Evolutionary conservation across 2,113 vertebrate genomes (phyloP).

Genomic region (Edolisoma coerulescens): DNA sequence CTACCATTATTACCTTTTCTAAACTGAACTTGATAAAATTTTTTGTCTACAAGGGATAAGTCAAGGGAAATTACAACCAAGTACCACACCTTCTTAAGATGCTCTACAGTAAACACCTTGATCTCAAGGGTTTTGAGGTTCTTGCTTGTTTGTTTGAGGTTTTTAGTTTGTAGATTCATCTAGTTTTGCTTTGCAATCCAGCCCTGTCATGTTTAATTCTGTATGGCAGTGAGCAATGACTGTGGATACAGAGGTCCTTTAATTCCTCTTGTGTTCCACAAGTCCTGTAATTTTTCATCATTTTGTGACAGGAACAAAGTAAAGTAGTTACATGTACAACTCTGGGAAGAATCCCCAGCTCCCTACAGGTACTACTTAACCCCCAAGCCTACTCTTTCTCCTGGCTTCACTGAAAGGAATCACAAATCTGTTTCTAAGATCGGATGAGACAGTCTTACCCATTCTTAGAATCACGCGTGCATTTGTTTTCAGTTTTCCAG

Average conservation of each 20-base stretch:
- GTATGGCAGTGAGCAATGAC: background rate
- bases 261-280: background rate
- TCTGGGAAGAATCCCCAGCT: background rate
- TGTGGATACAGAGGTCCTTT: background rate
- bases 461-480: background rate
- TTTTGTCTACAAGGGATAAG: background rate
- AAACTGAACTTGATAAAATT: background rate
- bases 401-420: background rate
- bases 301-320: background rate
- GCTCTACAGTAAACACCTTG: background rate
- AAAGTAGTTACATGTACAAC: background rate
- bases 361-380: background rate
- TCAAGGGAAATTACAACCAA: background rate
- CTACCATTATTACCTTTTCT: background rate
- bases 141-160: background rate
- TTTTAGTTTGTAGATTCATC: background rate
- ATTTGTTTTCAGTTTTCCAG: background rate
- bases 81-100: background rate
- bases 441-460: background rate
- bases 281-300: background rate
- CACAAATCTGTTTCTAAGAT: background rate
- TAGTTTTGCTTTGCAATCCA: background rate
- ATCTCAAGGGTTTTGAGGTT: background rate
- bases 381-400: background rate
- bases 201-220: background rate